Conservation (phyloP, 2,797 vertebrate species). For the Poecilia gillii region DNA sequence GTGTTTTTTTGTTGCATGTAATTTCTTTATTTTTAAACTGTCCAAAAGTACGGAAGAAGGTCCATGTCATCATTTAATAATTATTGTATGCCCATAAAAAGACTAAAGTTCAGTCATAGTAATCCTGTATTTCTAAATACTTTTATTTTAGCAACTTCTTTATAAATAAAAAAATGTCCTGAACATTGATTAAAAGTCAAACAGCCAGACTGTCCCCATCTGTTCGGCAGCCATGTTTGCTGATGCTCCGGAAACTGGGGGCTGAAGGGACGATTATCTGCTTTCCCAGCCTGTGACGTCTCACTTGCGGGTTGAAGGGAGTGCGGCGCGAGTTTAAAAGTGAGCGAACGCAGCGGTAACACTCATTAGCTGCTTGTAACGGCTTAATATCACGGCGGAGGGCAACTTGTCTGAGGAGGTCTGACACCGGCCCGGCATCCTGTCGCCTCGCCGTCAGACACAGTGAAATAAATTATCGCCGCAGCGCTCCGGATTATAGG, state of each 20-base stretch:
- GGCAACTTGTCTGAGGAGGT: slow-evolving; percentile 67
- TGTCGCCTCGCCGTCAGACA: slow-evolving; percentile 70
- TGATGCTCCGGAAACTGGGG: not conserved
- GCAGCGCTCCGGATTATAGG: slow-evolving; percentile 72
- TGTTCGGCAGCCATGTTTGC: not conserved
- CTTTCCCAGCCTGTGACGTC: slow-evolving; percentile 39
- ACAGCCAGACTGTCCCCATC: not conserved
- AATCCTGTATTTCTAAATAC: not conserved
- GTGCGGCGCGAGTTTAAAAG: slow-evolving; percentile 29
- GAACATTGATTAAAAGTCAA: not conserved
- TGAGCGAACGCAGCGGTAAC: slow-evolving; percentile 56
- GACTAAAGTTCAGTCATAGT: not conserved
- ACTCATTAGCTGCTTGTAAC: slow-evolving; percentile 76
- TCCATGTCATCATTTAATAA: not conserved
- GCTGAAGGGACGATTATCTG: not conserved
- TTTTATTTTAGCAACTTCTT: not conserved
- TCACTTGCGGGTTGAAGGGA: slow-evolving; percentile 31
- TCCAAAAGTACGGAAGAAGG: not conserved
- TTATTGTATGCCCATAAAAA: not conserved
- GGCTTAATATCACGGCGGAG: slow-evolving; percentile 67
- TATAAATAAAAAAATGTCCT: not conserved
- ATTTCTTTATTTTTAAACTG: not conserved
- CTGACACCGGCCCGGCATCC: slow-evolving; percentile 64
- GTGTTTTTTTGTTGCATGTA: not conserved
- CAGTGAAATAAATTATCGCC: slow-evolving; percentile 76